These are phyloP conservation scores for Festucalex cinctus DNA, from an alignment of 2,113 vertebrate genomes.

Conservation along the genomic window DNA sequence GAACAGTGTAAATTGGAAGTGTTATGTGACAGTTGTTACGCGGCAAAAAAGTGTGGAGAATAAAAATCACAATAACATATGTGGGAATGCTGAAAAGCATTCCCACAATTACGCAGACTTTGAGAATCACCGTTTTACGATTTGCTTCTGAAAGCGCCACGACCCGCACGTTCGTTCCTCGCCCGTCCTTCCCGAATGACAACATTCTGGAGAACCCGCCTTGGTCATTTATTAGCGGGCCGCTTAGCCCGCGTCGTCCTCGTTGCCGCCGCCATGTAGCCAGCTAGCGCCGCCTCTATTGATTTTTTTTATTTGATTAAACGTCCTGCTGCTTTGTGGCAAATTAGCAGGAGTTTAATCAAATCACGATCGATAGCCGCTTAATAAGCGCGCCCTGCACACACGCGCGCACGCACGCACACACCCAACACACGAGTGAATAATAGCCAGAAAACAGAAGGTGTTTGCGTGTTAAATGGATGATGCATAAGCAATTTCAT, in stretches of 20 bases:
- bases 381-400: conserved; percentile 71
- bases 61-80: no score
- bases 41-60: no score
- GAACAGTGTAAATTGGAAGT: no score
- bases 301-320: conserved; percentile 83
- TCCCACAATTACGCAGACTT: no score
- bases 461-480: conserved; percentile 24
- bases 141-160: not conserved
- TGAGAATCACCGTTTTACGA: not conserved
- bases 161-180: not conserved
- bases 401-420: conserved; percentile 50
- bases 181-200: conserved; percentile 48
- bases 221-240: conserved; percentile 68
- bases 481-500: not conserved
- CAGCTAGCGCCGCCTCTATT: conserved; percentile 72
- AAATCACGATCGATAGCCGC: conserved; percentile 79
- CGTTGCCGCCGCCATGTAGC: conserved; percentile 66
- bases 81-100: no score
- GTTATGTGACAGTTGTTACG: no score
- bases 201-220: conserved; percentile 49
- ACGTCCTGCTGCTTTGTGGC: conserved; percentile 76
- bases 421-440: conserved; percentile 49
- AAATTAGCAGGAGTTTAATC: conserved; percentile 82
- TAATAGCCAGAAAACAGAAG: conserved; percentile 44
- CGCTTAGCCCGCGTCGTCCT: conserved; percentile 28